These are phyloP conservation scores for Phenganax subtilis DNA, from an alignment of 92 coral and sea anemone genomes.

Conservation along the genomic window DNA sequence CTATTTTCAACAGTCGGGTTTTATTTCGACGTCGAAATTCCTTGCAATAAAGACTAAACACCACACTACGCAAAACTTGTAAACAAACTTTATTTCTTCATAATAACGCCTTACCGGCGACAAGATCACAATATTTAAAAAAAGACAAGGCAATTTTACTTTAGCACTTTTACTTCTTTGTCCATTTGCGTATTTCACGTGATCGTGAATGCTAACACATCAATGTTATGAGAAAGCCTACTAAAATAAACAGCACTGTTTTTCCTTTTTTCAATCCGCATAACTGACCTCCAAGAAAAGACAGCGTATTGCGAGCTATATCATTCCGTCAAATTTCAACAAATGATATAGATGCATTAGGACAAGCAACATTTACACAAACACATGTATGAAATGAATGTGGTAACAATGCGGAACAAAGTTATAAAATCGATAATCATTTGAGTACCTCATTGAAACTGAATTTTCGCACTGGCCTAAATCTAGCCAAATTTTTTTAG, in stretches of 20 bases:
- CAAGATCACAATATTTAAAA: slow-evolving; percentile 25
- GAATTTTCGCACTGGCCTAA: no score
- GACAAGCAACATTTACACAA: neutral
- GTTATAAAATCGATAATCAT: neutral
- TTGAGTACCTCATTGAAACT: neutral
- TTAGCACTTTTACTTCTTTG: slow-evolving; percentile 6
- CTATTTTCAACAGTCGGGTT: no score
- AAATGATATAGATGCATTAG: neutral
- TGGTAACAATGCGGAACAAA: neutral
- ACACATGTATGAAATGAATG: slow-evolving; percentile 1
- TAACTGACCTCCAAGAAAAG: neutral
- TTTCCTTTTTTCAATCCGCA: neutral
- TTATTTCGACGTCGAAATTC: no score
- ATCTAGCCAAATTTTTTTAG: no score
- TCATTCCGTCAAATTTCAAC: neutral
- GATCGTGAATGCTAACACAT: slow-evolving; percentile 19
- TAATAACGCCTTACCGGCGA: neutral
- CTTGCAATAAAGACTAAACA: neutral
- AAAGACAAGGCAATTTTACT: slow-evolving; percentile 19
- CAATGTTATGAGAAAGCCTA: neutral
- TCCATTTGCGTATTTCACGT: neutral
- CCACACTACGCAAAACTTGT: slow-evolving; percentile 1
- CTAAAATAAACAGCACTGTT: slow-evolving; percentile 7
- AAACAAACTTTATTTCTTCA: slow-evolving; percentile 28
- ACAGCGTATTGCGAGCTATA: neutral